Evolutionary conservation across 2,797 vertebrate genomes (phyloP).

Genomic region (Poeciliopsis infans): DNA sequence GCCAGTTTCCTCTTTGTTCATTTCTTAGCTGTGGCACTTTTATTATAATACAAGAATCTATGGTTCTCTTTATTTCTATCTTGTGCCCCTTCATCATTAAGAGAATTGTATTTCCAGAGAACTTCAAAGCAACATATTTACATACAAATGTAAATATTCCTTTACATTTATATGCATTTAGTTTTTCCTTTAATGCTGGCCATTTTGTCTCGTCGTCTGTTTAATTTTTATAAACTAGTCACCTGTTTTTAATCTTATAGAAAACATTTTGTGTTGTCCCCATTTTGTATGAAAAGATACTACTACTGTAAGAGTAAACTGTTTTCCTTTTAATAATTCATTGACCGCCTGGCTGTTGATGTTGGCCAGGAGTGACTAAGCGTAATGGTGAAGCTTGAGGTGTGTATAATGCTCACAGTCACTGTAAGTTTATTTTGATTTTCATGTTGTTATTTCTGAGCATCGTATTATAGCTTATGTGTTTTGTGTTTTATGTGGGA

Average conservation of each 20-base stretch:
- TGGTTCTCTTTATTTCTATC: not conserved
- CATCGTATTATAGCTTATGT: not conserved
- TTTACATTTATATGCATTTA: not conserved
- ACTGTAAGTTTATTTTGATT: not conserved
- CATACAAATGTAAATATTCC: not conserved
- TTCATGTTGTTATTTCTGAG: not conserved
- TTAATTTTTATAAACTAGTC: not conserved
- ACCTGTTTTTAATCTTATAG: not conserved
- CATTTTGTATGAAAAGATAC: no score
- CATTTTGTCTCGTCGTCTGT: not conserved
- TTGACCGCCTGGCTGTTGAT: not conserved
- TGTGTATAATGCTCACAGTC: not conserved
- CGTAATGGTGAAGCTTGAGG: not conserved
- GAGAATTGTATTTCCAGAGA: not conserved
- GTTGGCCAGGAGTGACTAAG: conserved; percentile 5
- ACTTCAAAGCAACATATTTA: not conserved
- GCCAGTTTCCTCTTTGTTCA: not conserved
- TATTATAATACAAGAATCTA: not conserved
- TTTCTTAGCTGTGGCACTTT: not conserved
- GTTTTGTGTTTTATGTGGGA: not conserved
- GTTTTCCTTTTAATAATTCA: not conserved
- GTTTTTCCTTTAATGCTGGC: not conserved
- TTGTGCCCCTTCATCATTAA: not conserved
- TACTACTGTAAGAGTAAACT: not conserved
- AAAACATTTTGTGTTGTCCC: no score